Base-by-base conservation (phyloP, 2,113 vertebrate species). In the Nothobranchius furzeri region DNA sequence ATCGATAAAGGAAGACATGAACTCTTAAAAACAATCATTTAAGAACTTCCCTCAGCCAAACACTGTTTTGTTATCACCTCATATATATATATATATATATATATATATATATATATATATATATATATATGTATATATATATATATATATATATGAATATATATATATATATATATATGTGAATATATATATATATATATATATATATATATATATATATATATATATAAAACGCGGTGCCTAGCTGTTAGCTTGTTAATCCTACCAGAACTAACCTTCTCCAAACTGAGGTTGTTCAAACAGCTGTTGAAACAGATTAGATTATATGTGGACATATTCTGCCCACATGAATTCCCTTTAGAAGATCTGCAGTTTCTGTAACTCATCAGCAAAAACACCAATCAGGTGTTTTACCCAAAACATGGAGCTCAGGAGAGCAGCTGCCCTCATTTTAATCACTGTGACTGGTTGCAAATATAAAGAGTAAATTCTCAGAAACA, bases 381-480 rank as follows among this genome's bases (percentile, higher is more conserved):
- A 40, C 37, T 40, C 9, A 9, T 40, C 9, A 7, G 37, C 37
- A 40, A 40, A 40, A 40, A 40, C 37, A 40, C 37, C 7, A 40
- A 40, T 40, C 37, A 40, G 37, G 53, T 73, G 71, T 58, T 30
- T 30, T 30, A 30, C 45, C 53, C 70, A 71, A 57, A 63, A 76
- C 51, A 65, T 68, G 74, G 53, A 40, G 54, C 51, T 12, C 42
- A 36, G 17, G 48, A 47, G 43, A 37, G 45, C 54, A 76, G 73
- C 68, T 79, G 68, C 82, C 73, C 62, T 68, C 4, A 10, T 58
- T 40, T 70, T 9, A 42, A 59, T 76, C 75, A 73, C 37, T 60
- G 68, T 76, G 79, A 75, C 64, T 56, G 64, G 56, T 12, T 67
- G 70, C 76, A 75, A 76, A 85, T 68, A 43, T 62, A 79, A 14